Conservation (phyloP, 2,888 invertebrate genomes). For the Physocephala rufipes region DNA sequence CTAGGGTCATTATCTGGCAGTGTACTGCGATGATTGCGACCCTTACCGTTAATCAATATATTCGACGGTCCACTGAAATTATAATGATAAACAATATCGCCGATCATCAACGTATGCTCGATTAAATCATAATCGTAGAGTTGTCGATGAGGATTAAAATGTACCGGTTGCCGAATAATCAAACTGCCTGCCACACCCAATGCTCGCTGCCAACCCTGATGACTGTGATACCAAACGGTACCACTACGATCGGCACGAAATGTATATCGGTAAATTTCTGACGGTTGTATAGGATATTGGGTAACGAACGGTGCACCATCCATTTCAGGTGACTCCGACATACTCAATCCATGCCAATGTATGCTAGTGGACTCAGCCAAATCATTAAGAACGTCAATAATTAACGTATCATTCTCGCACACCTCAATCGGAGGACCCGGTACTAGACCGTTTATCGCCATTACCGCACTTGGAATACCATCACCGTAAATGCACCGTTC, state of each 20-base stretch:
- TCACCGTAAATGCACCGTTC: constrained; percentile 60
- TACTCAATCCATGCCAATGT: constrained; percentile 62
- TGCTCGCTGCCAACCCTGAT: constrained; percentile 58
- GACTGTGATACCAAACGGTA: constrained; percentile 61
- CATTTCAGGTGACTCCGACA: constrained; percentile 58
- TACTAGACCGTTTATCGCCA: constrained; percentile 61
- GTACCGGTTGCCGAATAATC: constrained; percentile 55
- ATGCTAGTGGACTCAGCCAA: constrained; percentile 57
- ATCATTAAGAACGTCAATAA: constrained; percentile 60
- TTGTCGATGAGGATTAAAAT: constrained; percentile 53
- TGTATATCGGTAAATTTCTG: constrained; percentile 57
- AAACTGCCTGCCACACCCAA: constrained; percentile 57
- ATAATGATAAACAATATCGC: constrained; percentile 58
- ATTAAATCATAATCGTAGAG: constrained; percentile 61
- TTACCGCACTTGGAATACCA: constrained; percentile 56
- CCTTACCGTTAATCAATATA: constrained; percentile 62
- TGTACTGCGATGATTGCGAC: constrained; percentile 55
- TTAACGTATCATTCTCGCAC: constrained; percentile 59
- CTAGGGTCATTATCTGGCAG: constrained; percentile 53
- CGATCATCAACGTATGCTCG: constrained; percentile 59
- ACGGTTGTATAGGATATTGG: constrained; percentile 60
- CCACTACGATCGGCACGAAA: constrained; percentile 59
- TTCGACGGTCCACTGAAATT: constrained; percentile 54
- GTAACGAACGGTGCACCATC: constrained; percentile 58
- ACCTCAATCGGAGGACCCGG: constrained; percentile 60